A percentile compares a stretch with the other conserved stretches of the same genome.
phyloP scores from a whole-genome alignment of 2,797 vertebrate species.

The Alectoris magna region DNA sequence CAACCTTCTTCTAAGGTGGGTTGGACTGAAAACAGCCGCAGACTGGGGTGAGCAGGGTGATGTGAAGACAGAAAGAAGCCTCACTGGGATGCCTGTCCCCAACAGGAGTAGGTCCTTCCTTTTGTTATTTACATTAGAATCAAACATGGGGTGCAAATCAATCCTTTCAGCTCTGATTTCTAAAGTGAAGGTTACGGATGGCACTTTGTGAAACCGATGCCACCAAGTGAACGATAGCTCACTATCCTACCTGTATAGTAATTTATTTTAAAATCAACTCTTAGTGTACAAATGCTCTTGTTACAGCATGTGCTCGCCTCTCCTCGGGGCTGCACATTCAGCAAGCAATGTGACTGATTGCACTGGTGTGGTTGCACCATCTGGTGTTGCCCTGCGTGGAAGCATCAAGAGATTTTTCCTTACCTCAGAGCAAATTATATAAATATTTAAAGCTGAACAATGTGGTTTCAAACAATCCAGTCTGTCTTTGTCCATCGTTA shows the following conservation, averaged over 20 bases:
- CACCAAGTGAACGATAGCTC: slow-evolving; percentile 51
- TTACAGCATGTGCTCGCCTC: background rate
- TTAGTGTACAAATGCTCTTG: slow-evolving; percentile 48
- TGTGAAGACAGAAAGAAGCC: background rate
- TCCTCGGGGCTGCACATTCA: background rate
- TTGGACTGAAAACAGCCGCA: background rate
- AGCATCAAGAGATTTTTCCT: slow-evolving; percentile 58
- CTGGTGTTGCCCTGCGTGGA: slow-evolving; percentile 52
- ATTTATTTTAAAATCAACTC: slow-evolving; percentile 71
- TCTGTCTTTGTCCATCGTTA: slow-evolving; percentile 24
- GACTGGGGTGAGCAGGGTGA: background rate
- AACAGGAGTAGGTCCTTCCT: background rate
- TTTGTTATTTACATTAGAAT: slow-evolving; percentile 51
- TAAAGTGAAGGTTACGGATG: slow-evolving; percentile 44
- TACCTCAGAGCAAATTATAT: slow-evolving; percentile 66
- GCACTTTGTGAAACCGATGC: background rate
- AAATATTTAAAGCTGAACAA: slow-evolving; percentile 69
- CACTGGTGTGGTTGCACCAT: slow-evolving; percentile 56
- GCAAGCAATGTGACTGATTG: slow-evolving; percentile 39
- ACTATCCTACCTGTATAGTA: slow-evolving; percentile 68
- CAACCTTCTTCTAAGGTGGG: background rate
- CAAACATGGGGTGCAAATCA: background rate
- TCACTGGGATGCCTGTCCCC: background rate
- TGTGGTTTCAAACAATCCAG: slow-evolving; percentile 48
- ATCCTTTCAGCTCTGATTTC: slow-evolving; percentile 54